Percentiles rank a stretch among this genome's conserved stretches.
Evolutionary conservation across 2,113 vertebrate species (phyloP).

Genomic region (Callocephalon fimbriatum): DNA sequence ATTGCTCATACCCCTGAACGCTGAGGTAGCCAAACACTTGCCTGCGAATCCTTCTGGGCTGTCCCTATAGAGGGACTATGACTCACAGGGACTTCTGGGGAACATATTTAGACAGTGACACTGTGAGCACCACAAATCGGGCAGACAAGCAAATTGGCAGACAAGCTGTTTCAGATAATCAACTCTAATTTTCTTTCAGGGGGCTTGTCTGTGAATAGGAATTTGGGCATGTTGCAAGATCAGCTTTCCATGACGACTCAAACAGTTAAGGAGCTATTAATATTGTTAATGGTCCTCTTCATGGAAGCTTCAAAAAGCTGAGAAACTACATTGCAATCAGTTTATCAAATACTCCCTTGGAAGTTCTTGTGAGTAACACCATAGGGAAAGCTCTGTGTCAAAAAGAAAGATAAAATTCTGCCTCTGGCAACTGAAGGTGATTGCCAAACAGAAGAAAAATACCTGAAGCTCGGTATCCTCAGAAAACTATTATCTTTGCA

Average conservation of each 20-base stretch:
- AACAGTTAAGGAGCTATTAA: not conserved
- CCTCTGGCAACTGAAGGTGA: not conserved
- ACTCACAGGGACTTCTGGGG: conserved; percentile 16
- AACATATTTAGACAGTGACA: not conserved
- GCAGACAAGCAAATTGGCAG: not conserved
- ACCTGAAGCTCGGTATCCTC: not conserved
- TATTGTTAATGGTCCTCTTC: not conserved
- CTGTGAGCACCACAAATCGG: accelerated
- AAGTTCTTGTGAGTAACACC: not conserved
- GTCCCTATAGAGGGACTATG: not conserved
- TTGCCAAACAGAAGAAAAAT: not conserved
- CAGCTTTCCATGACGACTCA: not conserved
- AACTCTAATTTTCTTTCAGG: not conserved
- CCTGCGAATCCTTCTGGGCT: not conserved
- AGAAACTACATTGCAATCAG: not conserved
- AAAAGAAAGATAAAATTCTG: not conserved
- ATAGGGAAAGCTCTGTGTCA: not conserved
- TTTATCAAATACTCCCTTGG: not conserved
- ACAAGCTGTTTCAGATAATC: not conserved
- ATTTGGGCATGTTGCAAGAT: not conserved
- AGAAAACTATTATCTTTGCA: not conserved
- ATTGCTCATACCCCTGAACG: accelerated
- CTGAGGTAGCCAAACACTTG: accelerated
- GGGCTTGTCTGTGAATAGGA: not conserved
- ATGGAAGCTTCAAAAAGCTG: not conserved